These are phyloP conservation scores for Phengaris alcon DNA, from an alignment of 2,888 invertebrate species.

Conservation along the genomic window DNA sequence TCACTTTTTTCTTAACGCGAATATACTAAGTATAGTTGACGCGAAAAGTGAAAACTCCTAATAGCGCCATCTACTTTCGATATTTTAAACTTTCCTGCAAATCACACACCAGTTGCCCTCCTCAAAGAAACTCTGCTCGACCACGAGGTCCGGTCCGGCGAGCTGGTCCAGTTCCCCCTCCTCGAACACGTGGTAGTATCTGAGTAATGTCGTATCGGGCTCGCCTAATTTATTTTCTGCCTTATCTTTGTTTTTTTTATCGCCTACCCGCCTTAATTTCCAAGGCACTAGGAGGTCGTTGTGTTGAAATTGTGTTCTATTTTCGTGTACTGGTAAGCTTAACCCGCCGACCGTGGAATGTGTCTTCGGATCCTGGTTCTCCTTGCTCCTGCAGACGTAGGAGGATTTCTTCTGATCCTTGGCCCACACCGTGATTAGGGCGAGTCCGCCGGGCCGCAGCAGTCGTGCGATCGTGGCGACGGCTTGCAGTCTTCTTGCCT, in stretches of 20 bases:
- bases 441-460: slow-evolving; percentile 85
- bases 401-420: slow-evolving; percentile 87
- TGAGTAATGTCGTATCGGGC: slow-evolving; percentile 81
- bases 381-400: slow-evolving; percentile 54
- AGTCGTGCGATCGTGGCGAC: slow-evolving; percentile 87
- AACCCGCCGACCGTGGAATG: slow-evolving; percentile 51
- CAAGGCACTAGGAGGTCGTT: slow-evolving; percentile 97
- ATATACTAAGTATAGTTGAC: too few relatives aligned
- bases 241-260: not conserved
- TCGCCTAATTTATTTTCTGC: slow-evolving; percentile 48
- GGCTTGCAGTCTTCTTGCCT: slow-evolving; percentile 87
- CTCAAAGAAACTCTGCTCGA: slow-evolving; percentile 90
- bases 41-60: not conserved
- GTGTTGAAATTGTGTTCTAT: slow-evolving; percentile 92
- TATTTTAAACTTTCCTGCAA: slow-evolving; percentile 79
- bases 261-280: slow-evolving; percentile 81
- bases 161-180: slow-evolving; percentile 87
- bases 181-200: slow-evolving; percentile 97
- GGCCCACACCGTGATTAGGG: slow-evolving; percentile 97
- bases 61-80: slow-evolving; percentile 25
- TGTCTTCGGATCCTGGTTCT: slow-evolving; percentile 39
- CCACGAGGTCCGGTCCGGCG: slow-evolving; percentile 63
- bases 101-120: slow-evolving; percentile 98
- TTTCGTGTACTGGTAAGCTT: slow-evolving; percentile 89
- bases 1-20: too few relatives aligned